Conservation (phyloP, 2,888 invertebrate genomes). For the Sesamia inferens region DNA sequence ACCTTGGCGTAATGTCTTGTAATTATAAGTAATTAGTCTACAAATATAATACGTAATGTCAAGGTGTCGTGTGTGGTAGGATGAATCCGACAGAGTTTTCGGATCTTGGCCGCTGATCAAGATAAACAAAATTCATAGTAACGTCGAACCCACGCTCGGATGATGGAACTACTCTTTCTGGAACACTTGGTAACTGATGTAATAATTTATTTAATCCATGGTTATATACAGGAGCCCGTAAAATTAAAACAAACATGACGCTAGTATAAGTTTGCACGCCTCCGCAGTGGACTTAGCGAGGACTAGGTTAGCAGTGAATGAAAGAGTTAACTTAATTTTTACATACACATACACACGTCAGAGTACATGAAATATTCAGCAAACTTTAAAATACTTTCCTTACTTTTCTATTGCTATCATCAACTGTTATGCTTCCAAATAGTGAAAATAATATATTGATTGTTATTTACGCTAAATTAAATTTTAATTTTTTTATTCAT, state of each 20-base stretch:
- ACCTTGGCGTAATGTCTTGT: conserved; percentile 65
- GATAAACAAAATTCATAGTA: conserved; percentile 76
- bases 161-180: conserved; percentile 75
- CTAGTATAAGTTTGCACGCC: conserved; percentile 26
- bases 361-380: not conserved
- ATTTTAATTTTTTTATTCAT: not conserved
- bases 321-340: conserved; percentile 3
- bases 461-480: not conserved
- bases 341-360: not conserved
- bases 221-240: conserved; percentile 13
- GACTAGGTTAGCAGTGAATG: conserved; percentile 44
- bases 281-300: conserved; percentile 27
- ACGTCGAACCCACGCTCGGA: conserved; percentile 68
- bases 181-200: conserved; percentile 64
- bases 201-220: conserved; percentile 60
- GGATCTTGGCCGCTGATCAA: conserved; percentile 79
- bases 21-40: conserved; percentile 71
- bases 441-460: not conserved
- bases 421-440: not conserved
- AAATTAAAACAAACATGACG: conserved; percentile 21
- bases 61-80: conserved; percentile 69
- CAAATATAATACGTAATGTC: conserved; percentile 71
- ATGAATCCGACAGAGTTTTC: conserved; percentile 67
- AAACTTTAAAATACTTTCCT: not conserved
- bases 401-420: not conserved